Percentiles rank a stretch among this genome's conserved stretches.
Conservation (phyloP, 2,888 invertebrate species). For the Philonicus albiceps region DNA sequence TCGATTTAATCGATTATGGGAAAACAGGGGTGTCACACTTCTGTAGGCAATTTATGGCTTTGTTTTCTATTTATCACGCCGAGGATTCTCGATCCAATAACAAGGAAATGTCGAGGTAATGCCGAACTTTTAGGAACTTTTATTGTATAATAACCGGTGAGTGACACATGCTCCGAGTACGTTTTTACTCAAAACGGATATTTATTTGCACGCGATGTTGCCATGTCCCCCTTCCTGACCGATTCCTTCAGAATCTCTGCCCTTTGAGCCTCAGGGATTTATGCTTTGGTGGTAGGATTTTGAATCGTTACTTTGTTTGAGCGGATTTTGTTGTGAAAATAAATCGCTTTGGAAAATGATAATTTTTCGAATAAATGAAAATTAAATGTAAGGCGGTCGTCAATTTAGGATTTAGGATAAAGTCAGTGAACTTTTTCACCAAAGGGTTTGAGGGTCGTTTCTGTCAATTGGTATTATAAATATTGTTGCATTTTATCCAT, state of each 20-base stretch:
- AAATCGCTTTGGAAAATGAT: neutral
- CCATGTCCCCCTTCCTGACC: neutral
- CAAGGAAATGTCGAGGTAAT: neutral
- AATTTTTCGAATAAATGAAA: neutral
- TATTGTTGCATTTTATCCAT: neutral
- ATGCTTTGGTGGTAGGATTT: neutral
- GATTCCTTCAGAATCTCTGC: neutral
- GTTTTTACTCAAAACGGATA: neutral
- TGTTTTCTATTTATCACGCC: conserved; percentile 29
- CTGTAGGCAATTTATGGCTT: conserved; percentile 22
- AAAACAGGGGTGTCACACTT: conserved; percentile 23
- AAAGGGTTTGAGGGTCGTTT: neutral
- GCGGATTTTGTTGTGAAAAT: neutral
- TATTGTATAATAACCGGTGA: neutral
- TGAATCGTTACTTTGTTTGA: neutral
- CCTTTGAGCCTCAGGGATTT: neutral
- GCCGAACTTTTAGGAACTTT: neutral
- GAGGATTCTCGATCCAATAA: neutral
- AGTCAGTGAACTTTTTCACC: neutral
- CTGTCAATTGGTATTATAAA: neutral
- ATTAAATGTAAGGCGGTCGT: neutral
- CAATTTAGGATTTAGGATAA: neutral
- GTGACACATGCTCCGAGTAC: neutral
- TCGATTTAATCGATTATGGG: conserved; percentile 43
- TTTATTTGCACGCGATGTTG: neutral